Base-by-base conservation (phyloP, 2,888 invertebrate species). In the Brachyptera putata region DNA sequence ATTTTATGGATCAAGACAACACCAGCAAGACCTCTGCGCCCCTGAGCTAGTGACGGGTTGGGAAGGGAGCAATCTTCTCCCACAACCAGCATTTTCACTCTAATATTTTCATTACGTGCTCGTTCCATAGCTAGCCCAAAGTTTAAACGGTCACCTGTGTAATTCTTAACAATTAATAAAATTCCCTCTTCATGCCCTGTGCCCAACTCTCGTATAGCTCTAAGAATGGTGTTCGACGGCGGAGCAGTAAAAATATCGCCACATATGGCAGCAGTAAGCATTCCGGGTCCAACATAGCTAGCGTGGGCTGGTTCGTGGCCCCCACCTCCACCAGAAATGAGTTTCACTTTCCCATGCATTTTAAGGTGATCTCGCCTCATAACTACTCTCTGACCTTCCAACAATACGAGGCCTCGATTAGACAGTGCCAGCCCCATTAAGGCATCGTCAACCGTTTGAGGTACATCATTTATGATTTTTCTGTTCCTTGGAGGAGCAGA, bases 61-160 rank as follows among this genome's bases (percentile, higher is more conserved):
- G 61, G 69, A 13, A 77, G 30, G 22, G 63, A 16, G 46, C 49
- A 49, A 34, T 65, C 63, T 21, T 65, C 65, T 11, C 58, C 61
- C 1, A 61, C 49, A 1, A 60, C 50, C 14, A 65, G 16, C 61
- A 65, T 56, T 48, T 80, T 79, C 0, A 82, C 70, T 74, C 81
- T 80, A 18, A 85, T 76, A 0, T 84, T 83, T 59, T 79, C 77
- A 34, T 79, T 78, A 68, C 80, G 79, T 1, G 87, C 87, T 68
- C 85, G 82, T 71, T 91, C 89, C 16, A 86, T 80, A 1, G 91
- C 91, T 70, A 90, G 79, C 0, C 90, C 91, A 71, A 92, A 92
- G 73, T 89, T 91, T n/a, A 92, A 74, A 60, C 88, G 76, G 68
- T 90, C 89, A 0, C 89, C 87, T 0, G 88, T 86, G 69, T 88